Conservation (phyloP, 2,797 vertebrate genomes). For the Scleropages formosus region DNA sequence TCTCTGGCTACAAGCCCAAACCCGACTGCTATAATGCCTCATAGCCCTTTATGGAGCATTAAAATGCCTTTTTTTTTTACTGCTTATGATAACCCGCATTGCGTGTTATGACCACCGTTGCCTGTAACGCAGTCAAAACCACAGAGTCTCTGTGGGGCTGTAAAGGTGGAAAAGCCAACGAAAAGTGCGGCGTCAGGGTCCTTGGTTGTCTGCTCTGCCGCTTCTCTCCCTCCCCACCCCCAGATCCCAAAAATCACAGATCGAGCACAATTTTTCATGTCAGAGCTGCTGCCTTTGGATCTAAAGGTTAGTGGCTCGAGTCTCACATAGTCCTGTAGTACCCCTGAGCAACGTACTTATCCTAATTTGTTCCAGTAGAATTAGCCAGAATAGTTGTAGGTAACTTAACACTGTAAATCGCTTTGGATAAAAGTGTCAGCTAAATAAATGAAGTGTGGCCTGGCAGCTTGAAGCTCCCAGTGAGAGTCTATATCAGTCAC, state of each 20-base stretch:
- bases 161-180: background rate
- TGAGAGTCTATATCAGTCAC: too few relatives aligned
- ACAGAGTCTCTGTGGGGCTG: background rate
- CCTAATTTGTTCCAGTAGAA: too few relatives aligned
- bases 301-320: too few relatives aligned
- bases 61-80: conserved; percentile 18
- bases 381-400: too few relatives aligned
- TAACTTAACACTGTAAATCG: too few relatives aligned
- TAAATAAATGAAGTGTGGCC: too few relatives aligned
- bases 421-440: too few relatives aligned
- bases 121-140: background rate
- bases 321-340: too few relatives aligned
- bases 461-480: conserved; percentile 13
- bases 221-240: background rate
- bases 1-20: conserved; percentile 2
- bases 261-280: conserved; percentile 32
- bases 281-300: too few relatives aligned
- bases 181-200: conserved; percentile 13
- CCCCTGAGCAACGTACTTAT: too few relatives aligned
- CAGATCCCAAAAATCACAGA: background rate
- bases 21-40: conserved; percentile 10
- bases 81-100: conserved; percentile 8
- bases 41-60: background rate
- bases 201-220: background rate
- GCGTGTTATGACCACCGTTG: background rate